These are phyloP conservation scores for Hololepta plana DNA, from an alignment of 2,888 invertebrate genomes.

Conservation along the genomic window DNA sequence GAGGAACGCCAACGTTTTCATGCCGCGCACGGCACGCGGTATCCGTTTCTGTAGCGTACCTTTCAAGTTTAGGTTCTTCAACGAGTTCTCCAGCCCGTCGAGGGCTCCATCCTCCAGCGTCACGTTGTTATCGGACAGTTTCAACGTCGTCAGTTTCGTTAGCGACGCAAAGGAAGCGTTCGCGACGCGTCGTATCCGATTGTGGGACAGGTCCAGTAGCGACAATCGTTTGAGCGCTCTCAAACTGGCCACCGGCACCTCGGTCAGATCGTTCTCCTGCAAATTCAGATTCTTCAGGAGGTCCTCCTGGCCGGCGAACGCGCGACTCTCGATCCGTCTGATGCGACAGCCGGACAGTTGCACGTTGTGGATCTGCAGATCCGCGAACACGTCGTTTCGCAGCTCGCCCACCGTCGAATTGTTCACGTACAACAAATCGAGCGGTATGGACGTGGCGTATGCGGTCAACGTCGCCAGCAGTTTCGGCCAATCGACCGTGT, in stretches of 20 bases:
- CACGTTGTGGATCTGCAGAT: conserved; percentile 59
- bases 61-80: conserved; percentile 81
- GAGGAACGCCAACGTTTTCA: conserved; percentile 66
- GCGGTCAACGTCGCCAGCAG: conserved; percentile 56
- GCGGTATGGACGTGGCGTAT: conserved; percentile 43
- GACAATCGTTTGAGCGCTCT: conserved; percentile 49
- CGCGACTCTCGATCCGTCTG: conserved; percentile 45
- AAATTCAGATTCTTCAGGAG: conserved; percentile 69
- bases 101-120: conserved; percentile 53
- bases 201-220: conserved; percentile 69
- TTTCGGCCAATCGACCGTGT: conserved; percentile 65
- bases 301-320: conserved; percentile 70
- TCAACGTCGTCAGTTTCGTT: conserved; percentile 56
- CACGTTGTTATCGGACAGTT: conserved; percentile 75
- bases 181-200: conserved; percentile 53
- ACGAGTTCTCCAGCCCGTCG: conserved; percentile 56
- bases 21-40: conserved; percentile 59
- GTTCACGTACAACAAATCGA: conserved; percentile 77
- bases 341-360: conserved; percentile 74
- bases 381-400: conserved; percentile 46
- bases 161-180: conserved; percentile 59
- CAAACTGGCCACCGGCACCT: conserved; percentile 59
- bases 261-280: conserved; percentile 62
- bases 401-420: conserved; percentile 62
- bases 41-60: conserved; percentile 65